Conservation (phyloP, 1,140 invertebrate species). For the Oreohelix idahoensis region DNA sequence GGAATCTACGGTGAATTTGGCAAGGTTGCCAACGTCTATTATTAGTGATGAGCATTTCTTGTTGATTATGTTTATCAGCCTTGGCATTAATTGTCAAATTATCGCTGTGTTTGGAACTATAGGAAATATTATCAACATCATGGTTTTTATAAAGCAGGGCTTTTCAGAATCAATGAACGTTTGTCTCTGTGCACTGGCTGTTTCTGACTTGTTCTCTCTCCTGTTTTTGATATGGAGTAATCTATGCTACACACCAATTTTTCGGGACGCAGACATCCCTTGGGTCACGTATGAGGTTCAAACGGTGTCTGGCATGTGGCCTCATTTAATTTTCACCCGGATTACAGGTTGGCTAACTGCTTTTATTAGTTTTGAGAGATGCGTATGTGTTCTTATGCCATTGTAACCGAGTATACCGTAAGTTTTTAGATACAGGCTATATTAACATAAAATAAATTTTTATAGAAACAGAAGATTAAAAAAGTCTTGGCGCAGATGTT, state of each 20-base stretch:
- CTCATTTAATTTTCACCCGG: slow-evolving; percentile 31
- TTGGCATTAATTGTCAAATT: neutral
- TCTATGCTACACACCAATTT: neutral
- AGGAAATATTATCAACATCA: neutral
- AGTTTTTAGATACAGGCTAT: no score
- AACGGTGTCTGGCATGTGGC: slow-evolving; percentile 14
- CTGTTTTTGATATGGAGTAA: neutral
- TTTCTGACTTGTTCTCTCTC: neutral
- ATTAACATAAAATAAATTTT: no score
- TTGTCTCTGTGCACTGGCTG: neutral
- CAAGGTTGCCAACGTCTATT: no score
- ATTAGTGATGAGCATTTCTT: no score
- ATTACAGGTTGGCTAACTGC: slow-evolving; percentile 26
- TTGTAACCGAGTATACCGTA: neutral
- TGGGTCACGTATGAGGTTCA: slow-evolving; percentile 21
- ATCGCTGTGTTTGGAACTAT: neutral
- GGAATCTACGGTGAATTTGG: no score
- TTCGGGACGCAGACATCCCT: neutral
- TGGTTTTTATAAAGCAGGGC: neutral
- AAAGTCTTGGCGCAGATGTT: no score
- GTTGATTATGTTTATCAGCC: neutral
- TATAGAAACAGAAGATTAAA: no score
- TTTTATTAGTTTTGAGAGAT: slow-evolving; percentile 40
- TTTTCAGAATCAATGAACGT: neutral
- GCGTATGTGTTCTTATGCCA: slow-evolving; percentile 26